Conservation (phyloP, 2,888 invertebrate genomes). For the Drosophila neotestacea region DNA sequence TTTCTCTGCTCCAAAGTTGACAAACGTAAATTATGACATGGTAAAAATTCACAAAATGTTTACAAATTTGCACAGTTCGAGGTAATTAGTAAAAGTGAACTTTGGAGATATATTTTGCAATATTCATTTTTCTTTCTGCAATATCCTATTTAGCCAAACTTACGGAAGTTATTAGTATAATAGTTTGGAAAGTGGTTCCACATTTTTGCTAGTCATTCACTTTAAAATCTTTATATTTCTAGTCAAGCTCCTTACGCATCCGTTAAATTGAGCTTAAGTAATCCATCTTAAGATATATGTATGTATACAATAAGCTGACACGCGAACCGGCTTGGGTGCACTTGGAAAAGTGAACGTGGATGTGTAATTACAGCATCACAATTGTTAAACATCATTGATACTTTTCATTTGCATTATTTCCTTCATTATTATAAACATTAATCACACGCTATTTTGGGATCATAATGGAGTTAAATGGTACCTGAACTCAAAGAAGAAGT, state of each 20-base stretch:
- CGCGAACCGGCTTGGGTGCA: slow-evolving; percentile 14
- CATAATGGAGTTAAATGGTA: background rate
- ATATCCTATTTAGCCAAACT: slow-evolving; percentile 16
- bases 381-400: slow-evolving; percentile 14
- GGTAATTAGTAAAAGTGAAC: slow-evolving; percentile 54
- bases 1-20: slow-evolving; percentile 52
- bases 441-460: slow-evolving; percentile 2
- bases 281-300: slow-evolving; percentile 22
- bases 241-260: slow-evolving; percentile 24
- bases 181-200: slow-evolving; percentile 42
- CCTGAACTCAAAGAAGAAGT: background rate
- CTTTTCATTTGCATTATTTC: slow-evolving; percentile 4
- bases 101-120: slow-evolving; percentile 1
- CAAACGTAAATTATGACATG: slow-evolving; percentile 63
- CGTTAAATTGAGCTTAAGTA: slow-evolving; percentile 27
- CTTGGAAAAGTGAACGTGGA: slow-evolving; percentile 32
- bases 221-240: slow-evolving; percentile 7
- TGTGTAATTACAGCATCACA: slow-evolving; percentile 10
- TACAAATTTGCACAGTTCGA: slow-evolving; percentile 39
- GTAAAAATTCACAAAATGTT: slow-evolving; percentile 49
- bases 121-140: slow-evolving; percentile 1
- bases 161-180: slow-evolving; percentile 54
- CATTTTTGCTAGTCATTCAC: slow-evolving; percentile 18
- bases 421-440: slow-evolving; percentile 5
- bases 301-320: slow-evolving; percentile 6